A percentile compares a stretch with the other conserved stretches of the same genome.
Conservation (phyloP, 1,140 invertebrate species). For the Aphaenogaster ashmeadi region DNA sequence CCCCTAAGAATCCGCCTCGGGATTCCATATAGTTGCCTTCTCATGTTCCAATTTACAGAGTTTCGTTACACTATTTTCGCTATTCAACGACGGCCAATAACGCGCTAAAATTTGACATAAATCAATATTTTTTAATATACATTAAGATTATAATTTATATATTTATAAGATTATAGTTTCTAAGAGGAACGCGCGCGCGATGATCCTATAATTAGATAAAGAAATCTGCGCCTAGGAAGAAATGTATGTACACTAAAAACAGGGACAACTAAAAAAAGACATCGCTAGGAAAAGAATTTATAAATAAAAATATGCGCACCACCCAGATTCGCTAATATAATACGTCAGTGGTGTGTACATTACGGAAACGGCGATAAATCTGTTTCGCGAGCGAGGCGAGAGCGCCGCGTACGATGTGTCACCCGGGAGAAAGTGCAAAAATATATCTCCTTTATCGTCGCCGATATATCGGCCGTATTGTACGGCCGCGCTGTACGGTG, state of each 20-base stretch:
- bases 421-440: conserved; percentile 58
- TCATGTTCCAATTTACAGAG: conserved; percentile 44
- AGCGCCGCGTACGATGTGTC: conserved; percentile 15
- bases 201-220: neutral
- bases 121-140: neutral
- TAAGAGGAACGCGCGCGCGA: neutral
- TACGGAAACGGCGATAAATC: conserved; percentile 38
- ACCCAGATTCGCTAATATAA: neutral
- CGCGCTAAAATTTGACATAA: neutral
- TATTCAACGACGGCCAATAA: neutral
- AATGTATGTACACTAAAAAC: neutral
- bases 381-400: conserved; percentile 19
- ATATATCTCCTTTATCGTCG: conserved; percentile 58
- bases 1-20: conserved; percentile 43
- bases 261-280: neutral
- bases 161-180: neutral
- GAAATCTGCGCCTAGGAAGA: neutral
- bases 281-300: neutral
- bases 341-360: conserved; percentile 15
- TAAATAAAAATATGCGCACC: neutral
- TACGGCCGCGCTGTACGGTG: conserved; percentile 17
- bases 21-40: conserved; percentile 42
- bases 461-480: conserved; percentile 62
- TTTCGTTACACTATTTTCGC: conserved; percentile 6
- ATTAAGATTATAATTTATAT: neutral